A percentile compares a stretch with the other conserved stretches of the same genome.
Evolutionary conservation across 2,113 vertebrate species (phyloP).

Genomic region (Trematomus loennbergii): DNA sequence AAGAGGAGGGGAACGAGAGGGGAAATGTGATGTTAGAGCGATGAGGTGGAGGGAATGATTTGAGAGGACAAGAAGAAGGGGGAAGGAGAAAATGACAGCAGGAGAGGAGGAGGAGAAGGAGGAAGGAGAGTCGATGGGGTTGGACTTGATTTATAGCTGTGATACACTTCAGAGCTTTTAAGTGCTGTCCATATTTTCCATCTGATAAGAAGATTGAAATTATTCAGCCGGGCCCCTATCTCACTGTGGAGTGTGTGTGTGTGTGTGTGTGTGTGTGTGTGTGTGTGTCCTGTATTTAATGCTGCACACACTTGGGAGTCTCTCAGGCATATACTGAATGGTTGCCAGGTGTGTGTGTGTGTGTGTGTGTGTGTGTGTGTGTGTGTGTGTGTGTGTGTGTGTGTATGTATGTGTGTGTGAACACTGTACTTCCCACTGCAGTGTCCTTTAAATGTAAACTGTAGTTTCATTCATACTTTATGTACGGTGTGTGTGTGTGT

Average conservation of each 20-base stretch:
- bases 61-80: conserved; percentile 9
- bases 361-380: no score
- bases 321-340: not conserved
- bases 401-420: not conserved
- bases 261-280: conserved; percentile 38
- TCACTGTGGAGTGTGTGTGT: conserved; percentile 17
- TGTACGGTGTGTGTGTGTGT: not conserved
- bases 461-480: not conserved
- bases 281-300: conserved; percentile 11
- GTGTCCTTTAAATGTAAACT: conserved; percentile 2
- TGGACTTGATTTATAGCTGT: conserved; percentile 71
- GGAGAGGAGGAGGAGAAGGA: not conserved
- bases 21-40: not conserved
- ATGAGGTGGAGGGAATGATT: conserved; percentile 9
- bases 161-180: conserved; percentile 76
- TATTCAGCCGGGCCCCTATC: conserved; percentile 53
- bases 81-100: conserved; percentile 13
- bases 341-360: not conserved
- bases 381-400: not conserved
- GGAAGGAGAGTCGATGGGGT: conserved; percentile 34
- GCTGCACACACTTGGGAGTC: not conserved
- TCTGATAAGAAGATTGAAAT: conserved; percentile 75
- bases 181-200: conserved; percentile 77
- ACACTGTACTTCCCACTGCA: not conserved
- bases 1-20: not conserved